Base-by-base conservation (phyloP, 2,113 vertebrate species). In the Balaeniceps rex region DNA sequence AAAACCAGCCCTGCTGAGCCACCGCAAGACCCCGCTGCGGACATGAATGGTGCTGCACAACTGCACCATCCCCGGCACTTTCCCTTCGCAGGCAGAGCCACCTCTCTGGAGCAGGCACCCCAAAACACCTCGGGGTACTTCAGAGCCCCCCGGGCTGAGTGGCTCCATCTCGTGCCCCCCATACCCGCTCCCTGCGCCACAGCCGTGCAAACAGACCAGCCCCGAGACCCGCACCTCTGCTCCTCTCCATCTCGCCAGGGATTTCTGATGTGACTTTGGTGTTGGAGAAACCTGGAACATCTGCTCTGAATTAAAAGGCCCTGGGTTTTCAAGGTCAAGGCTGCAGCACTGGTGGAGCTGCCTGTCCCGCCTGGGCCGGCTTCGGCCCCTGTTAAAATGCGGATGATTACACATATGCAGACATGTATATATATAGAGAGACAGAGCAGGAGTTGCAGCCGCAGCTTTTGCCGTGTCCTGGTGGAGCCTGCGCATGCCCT, bases 181-280 rank as follows among this genome's bases (percentile, higher is more conserved):
- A 1, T 21, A 9, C 54, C 38, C 4, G 4, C 19, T 23, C 49
- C 36, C 49, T 5, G 5, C 19, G 9, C 47, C 0, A 1, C 66
- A 51, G 49, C 34, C 16, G 1, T 3, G 15, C 71, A 11, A 23
- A 47, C 24, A 3, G 36, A 9, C 11, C 54, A 31, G 18, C 21
- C 22, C 2, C 1, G 6, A 15, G 44, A 33, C 14, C 24, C 11
- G 3, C 51, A 15, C n/a, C 38, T 31, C 85, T 26, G 49, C 4
- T 12, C n/a, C 46, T 26, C 21, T 36, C 36, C 46, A 16, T 28
- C 68, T 14, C 12, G 0, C 26, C 2, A 1, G 57, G 21, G 51
- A 26, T 40, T 76, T 60, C 57, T 23, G 36, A 18, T 1, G 6
- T 12, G 51, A 47, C 28, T 38, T 52, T 13, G 63, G 23, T 49